Conservation (phyloP, 2,888 invertebrate genomes). For the Agapostemon virescens region DNA sequence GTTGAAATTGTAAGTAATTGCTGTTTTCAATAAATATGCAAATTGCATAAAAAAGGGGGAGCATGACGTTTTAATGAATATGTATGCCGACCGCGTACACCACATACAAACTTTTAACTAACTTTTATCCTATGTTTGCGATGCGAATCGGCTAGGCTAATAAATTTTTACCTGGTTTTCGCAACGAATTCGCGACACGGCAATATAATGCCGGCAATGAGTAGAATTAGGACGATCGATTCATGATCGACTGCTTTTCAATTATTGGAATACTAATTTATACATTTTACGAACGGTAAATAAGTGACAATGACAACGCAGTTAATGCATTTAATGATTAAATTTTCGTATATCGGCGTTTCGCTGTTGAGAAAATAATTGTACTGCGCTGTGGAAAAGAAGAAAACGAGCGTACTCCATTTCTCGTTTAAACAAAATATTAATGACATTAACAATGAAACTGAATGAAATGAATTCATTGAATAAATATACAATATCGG, state of each 20-base stretch:
- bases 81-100: neutral
- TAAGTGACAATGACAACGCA: neutral
- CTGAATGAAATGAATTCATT: neutral
- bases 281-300: slow-evolving; percentile 14
- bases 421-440: neutral
- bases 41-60: neutral
- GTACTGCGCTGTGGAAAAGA: neutral
- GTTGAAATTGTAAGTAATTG: neutral
- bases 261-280: slow-evolving; percentile 22
- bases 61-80: slow-evolving; percentile 1
- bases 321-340: neutral
- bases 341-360: neutral
- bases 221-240: neutral
- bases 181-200: neutral
- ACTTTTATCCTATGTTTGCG: slow-evolving; percentile 5
- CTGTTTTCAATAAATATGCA: slow-evolving; percentile 12
- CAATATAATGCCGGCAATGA: neutral
- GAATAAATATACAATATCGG: neutral
- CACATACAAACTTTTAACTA: slow-evolving; percentile 1
- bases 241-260: slow-evolving; percentile 23
- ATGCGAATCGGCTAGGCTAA: neutral
- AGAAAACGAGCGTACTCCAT: neutral
- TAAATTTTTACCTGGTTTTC: neutral
- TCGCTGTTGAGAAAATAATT: neutral
- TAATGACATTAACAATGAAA: neutral